Conservation (phyloP, 2,113 vertebrate genomes). For the Scomber colias region DNA sequence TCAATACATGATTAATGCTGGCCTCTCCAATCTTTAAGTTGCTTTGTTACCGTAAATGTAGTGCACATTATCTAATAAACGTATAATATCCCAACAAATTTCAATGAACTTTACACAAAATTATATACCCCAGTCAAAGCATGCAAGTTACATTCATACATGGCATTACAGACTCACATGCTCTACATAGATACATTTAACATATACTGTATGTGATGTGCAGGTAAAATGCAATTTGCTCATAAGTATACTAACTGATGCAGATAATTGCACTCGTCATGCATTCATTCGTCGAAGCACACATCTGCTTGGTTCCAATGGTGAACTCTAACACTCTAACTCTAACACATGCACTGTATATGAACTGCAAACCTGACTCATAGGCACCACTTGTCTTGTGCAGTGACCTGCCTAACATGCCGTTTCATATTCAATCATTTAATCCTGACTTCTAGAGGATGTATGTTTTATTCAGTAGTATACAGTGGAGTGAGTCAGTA, state of each 20-base stretch:
- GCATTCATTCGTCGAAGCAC: not conserved
- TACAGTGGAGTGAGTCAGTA: not conserved
- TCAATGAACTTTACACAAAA: not conserved
- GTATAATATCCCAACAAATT: constrained; percentile 20
- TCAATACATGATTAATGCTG: constrained; percentile 9
- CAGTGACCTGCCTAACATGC: constrained; percentile 9
- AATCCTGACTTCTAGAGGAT: not conserved
- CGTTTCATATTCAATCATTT: constrained; percentile 1
- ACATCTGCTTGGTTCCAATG: not conserved
- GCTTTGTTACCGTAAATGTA: constrained; percentile 24
- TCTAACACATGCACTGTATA: not conserved
- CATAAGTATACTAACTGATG: not conserved
- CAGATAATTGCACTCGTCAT: not conserved
- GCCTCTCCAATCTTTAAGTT: constrained; percentile 22
- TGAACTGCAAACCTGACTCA: not conserved
- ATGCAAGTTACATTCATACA: not conserved
- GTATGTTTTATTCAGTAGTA: not conserved
- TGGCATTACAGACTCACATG: not conserved
- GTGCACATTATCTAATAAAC: not conserved
- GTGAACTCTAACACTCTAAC: not conserved
- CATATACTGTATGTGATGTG: not conserved
- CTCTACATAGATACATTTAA: not conserved
- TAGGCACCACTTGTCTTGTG: constrained; percentile 11
- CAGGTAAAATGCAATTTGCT: constrained; percentile 9
- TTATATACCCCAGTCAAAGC: not conserved